These are phyloP conservation scores for Lates japonicus DNA, from an alignment of 2,797 vertebrate species.

Conservation along the genomic window DNA sequence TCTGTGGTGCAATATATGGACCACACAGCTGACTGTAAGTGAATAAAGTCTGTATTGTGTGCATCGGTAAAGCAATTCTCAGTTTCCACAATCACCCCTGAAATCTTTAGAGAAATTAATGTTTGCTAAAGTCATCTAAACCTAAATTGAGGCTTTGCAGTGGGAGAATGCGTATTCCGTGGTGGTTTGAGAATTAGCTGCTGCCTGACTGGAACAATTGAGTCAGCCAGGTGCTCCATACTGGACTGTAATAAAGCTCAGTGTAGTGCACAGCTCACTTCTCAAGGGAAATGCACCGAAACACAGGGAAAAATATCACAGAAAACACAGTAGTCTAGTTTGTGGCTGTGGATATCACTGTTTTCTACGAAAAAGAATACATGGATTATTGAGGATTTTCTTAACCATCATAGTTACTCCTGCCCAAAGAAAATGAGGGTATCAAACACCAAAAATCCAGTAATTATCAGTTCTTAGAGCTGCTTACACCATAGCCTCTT, in stretches of 20 bases:
- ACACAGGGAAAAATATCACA: not conserved
- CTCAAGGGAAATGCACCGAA: slow-evolving; percentile 26
- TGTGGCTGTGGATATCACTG: slow-evolving; percentile 23
- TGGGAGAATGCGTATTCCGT: slow-evolving; percentile 26
- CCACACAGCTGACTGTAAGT: not conserved
- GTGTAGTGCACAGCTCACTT: slow-evolving; percentile 17
- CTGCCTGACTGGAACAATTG: slow-evolving; percentile 60
- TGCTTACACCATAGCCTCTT: slow-evolving; percentile 24
- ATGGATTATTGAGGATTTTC: slow-evolving; percentile 20
- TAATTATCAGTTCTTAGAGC: slow-evolving; percentile 38
- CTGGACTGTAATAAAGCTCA: slow-evolving; percentile 60
- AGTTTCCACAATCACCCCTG: slow-evolving; percentile 22
- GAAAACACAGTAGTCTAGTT: slow-evolving; percentile 20
- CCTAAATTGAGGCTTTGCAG: slow-evolving; percentile 40
- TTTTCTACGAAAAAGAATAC: slow-evolving; percentile 12
- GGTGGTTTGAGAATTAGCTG: slow-evolving; percentile 34
- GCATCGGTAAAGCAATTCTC: slow-evolving; percentile 1
- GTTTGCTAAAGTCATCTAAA: slow-evolving; percentile 55
- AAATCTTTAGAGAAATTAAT: slow-evolving; percentile 53
- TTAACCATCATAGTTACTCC: not conserved
- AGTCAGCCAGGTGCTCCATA: slow-evolving; percentile 48
- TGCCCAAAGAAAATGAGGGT: slow-evolving; percentile 13
- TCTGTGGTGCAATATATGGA: not conserved
- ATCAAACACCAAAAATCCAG: slow-evolving; percentile 27
- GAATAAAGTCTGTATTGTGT: slow-evolving; percentile 7